Conservation (phyloP, 2,888 invertebrate genomes). For the Gastrophysa polygoni region DNA sequence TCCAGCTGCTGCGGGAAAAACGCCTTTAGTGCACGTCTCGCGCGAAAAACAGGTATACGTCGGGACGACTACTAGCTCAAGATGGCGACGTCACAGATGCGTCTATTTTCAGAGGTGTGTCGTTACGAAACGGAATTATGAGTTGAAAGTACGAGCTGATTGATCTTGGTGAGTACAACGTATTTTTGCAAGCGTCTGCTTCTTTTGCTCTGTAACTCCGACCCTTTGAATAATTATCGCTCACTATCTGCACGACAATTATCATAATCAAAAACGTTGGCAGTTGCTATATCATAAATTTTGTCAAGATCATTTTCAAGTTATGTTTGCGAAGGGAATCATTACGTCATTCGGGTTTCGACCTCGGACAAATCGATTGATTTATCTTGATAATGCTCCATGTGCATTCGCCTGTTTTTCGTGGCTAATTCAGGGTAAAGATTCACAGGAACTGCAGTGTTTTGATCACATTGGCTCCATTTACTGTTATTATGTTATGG, state of each 20-base stretch:
- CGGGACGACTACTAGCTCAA: slow-evolving; percentile 31
- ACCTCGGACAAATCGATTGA: not conserved
- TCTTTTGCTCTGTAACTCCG: too few species aligned
- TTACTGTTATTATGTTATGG: too few species aligned
- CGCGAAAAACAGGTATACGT: slow-evolving; percentile 1
- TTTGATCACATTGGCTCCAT: too few species aligned
- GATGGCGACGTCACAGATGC: slow-evolving; percentile 41
- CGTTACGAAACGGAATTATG: slow-evolving; percentile 38
- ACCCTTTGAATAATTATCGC: not conserved
- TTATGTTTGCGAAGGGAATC: not conserved
- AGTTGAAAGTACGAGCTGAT: slow-evolving; percentile 21
- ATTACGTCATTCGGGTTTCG: not conserved
- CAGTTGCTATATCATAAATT: too few species aligned
- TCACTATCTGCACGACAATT: too few species aligned
- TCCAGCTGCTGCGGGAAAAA: not conserved
- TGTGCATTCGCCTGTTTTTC: not conserved
- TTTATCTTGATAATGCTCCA: not conserved
- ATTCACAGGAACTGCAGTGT: too few species aligned
- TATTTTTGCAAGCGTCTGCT: not conserved
- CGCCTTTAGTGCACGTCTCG: not conserved
- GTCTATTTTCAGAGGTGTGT: slow-evolving; percentile 42
- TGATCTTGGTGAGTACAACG: slow-evolving; percentile 22
- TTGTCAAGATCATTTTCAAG: not conserved
- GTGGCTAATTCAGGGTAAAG: too few species aligned
- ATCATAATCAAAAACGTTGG: too few species aligned